Evolutionary conservation across 2,888 invertebrate species (phyloP), one percentile per base, ranked within the genome.

Genomic region (Ptilodon capucinus): DNA sequence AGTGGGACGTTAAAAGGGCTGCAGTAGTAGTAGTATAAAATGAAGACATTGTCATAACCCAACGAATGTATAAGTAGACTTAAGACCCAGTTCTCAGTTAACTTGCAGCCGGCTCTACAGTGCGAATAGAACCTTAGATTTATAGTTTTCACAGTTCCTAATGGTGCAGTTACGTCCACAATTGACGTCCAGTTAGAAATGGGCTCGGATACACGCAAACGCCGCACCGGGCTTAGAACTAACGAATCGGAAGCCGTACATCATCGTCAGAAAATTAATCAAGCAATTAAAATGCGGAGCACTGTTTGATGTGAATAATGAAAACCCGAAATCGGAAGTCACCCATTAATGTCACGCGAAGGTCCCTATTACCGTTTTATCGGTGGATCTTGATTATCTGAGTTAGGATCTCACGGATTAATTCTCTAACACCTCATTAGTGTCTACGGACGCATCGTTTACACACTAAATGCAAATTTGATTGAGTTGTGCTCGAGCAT

Each of bases 391-490:
- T 64, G 63, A 65, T 80, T 85, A 87, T 86, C 85, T 74, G 56
- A 51, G 57, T 56, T 49, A 64, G 75, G 71, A 88, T 89, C 89
- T 80, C 54, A 68, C 65, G 76, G 72, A 88, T 89, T 88, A 87
- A 88, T 87, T 84, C 71, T 59, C 78, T 82, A 82, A 86, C 89
- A 89, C 89, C 84, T 87, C 84, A 88, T 89, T 88, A 90, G 83
- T 77, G 86, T 81, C 77, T 55, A 61, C 63, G 67, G 61, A 63
- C 71, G 75, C 72, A 74, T 71, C 74, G 73, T 84, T 82, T 77
- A 86, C 81, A 81, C 79, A 79, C 76, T 60, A 84, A 84, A 90
- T 89, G 89, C 87, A 88, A 88, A 89, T 87, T 77, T 73, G 74
- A 75, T 71, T 70, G 77, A 79, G 74, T 64, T 71, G 70, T 79